A percentile compares a stretch with the other conserved stretches of the same genome.
Conservation (phyloP, 2,888 invertebrate species). For the Luperina nickerlii region DNA sequence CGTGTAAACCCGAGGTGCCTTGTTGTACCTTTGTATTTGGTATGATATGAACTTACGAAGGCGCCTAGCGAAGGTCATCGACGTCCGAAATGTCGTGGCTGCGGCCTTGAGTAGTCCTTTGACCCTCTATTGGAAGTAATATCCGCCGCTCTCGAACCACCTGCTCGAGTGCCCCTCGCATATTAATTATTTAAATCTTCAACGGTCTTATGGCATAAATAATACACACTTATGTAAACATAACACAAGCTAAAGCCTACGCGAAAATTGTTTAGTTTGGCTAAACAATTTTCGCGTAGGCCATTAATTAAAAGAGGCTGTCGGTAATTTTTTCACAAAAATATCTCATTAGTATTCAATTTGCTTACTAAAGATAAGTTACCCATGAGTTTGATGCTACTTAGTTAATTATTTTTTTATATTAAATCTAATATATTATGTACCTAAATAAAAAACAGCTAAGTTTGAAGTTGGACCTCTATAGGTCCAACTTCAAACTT, state of each 20-base stretch:
- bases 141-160: slow-evolving; percentile 79
- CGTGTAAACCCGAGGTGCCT: slow-evolving; percentile 38
- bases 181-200: slow-evolving; percentile 66
- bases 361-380: neutral
- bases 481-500: no score
- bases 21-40: slow-evolving; percentile 24
- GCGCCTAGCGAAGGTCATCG: slow-evolving; percentile 81
- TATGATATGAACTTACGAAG: slow-evolving; percentile 61
- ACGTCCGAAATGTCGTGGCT: slow-evolving; percentile 81
- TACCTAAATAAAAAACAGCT: neutral
- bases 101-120: slow-evolving; percentile 87
- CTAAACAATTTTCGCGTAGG: neutral
- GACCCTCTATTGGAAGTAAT: slow-evolving; percentile 82
- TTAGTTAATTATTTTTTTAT: neutral
- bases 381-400: neutral
- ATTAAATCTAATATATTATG: neutral
- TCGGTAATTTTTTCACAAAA: neutral
- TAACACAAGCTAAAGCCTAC: slow-evolving; percentile 23
- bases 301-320: slow-evolving; percentile 1
- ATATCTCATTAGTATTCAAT: neutral
- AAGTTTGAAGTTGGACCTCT: neutral
- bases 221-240: slow-evolving; percentile 37
- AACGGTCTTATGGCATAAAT: slow-evolving; percentile 62
- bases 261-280: no score
- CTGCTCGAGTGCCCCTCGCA: slow-evolving; percentile 82